Evolutionary conservation across 2,113 vertebrate genomes (phyloP).

Genomic region (Podarcis cretensis): DNA sequence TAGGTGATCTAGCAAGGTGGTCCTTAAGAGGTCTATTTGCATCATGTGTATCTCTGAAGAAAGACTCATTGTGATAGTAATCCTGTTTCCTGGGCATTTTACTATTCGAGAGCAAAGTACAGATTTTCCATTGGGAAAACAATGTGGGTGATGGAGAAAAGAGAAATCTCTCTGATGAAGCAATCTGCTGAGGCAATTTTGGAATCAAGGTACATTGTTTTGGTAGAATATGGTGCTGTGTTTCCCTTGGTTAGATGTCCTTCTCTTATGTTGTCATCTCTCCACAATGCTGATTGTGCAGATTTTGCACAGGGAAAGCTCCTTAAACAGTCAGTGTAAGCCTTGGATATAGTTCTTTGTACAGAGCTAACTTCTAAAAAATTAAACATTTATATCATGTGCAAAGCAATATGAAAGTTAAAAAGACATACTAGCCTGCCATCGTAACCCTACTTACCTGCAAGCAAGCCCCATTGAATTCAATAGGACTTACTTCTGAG

Average conservation of each 20-base stretch:
- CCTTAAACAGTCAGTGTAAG: neutral
- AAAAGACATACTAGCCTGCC: neutral
- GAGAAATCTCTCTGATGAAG: neutral
- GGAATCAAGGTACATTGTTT: neutral
- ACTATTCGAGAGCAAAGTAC: neutral
- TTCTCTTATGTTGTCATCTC: neutral
- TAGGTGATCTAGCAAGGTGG: neutral
- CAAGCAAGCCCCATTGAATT: neutral
- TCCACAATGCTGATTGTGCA: neutral
- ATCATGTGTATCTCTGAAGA: neutral
- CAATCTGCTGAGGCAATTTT: neutral
- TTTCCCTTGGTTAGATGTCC: neutral
- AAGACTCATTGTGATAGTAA: neutral
- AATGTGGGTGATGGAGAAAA: neutral
- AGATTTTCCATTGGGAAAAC: neutral
- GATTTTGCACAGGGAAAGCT: neutral
- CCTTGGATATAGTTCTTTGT: too few relatives aligned
- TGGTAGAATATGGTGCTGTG: neutral
- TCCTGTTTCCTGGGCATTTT: neutral
- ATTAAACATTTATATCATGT: too few relatives aligned
- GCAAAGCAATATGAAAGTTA: neutral
- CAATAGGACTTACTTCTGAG: neutral
- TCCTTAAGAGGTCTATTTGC: neutral
- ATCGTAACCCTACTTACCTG: neutral
- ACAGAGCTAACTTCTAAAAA: too few relatives aligned